Evolutionary conservation across 2,113 vertebrate species (phyloP).

Genomic region (Epinephelus cyanopodus): DNA sequence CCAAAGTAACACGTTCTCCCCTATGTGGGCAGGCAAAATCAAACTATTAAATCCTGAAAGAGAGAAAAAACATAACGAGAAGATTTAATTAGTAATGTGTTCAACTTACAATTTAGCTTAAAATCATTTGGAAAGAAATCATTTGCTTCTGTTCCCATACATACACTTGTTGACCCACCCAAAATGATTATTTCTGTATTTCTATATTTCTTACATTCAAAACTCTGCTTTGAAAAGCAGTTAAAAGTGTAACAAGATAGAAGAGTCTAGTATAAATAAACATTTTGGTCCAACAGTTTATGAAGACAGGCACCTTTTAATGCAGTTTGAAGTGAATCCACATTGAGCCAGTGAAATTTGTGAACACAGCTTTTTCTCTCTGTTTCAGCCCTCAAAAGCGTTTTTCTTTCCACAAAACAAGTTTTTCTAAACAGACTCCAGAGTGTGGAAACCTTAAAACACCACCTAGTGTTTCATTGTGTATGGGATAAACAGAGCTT

Average conservation of each 20-base stretch:
- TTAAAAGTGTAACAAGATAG: background rate
- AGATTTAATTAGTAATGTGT: background rate
- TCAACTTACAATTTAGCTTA: background rate
- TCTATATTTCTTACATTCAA: background rate
- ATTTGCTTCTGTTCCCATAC: background rate
- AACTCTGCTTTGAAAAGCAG: too few species aligned
- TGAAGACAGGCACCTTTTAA: background rate
- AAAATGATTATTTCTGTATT: background rate
- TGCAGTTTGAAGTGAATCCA: background rate
- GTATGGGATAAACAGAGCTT: background rate
- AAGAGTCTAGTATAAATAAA: background rate
- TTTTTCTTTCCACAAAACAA: background rate
- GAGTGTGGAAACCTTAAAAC: background rate
- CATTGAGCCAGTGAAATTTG: background rate
- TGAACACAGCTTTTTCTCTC: background rate
- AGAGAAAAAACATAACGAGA: slow-evolving; percentile 44
- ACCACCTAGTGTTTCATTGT: background rate
- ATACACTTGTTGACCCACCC: background rate
- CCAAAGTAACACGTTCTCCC: slow-evolving; percentile 75
- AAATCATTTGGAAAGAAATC: background rate
- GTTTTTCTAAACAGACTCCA: background rate
- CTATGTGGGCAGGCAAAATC: slow-evolving; percentile 80
- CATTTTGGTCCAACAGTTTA: too few species aligned
- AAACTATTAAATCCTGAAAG: slow-evolving; percentile 85
- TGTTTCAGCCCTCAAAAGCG: background rate